A percentile compares a stretch with the other conserved stretches of the same genome.
phyloP scores from a whole-genome alignment of 2,113 vertebrate species.

The Bufo gargarizans region DNA sequence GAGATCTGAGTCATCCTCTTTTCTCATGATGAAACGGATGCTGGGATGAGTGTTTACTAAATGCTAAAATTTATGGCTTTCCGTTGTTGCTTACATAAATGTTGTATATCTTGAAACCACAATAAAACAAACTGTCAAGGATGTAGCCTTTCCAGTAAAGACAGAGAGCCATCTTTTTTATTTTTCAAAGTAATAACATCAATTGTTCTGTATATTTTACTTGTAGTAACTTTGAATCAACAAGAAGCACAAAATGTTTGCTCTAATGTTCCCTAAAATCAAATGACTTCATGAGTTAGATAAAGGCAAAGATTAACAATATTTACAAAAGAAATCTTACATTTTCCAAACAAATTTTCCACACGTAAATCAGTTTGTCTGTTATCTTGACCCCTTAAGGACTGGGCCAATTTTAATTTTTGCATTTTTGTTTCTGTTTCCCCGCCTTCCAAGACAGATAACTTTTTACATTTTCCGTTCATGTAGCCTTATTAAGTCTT shows the following conservation, averaged over 20 bases:
- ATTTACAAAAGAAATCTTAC: neutral
- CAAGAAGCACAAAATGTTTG: neutral
- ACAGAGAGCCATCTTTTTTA: neutral
- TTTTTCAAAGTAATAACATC: neutral
- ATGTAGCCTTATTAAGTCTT: no score
- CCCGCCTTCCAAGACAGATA: no score
- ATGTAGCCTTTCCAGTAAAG: neutral
- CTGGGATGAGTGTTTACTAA: neutral
- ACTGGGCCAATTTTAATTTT: no score
- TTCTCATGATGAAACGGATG: neutral
- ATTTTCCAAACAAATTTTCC: neutral
- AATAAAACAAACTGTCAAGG: constrained; percentile 6
- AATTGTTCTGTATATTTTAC: neutral
- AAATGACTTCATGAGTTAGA: neutral
- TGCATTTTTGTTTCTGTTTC: no score
- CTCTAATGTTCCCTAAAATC: neutral
- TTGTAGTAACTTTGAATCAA: neutral
- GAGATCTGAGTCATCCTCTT: neutral
- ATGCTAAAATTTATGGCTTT: neutral
- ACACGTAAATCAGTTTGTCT: neutral
- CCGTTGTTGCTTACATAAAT: constrained; percentile 18
- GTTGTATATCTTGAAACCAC: constrained; percentile 10
- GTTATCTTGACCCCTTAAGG: neutral
- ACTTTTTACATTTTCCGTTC: no score
- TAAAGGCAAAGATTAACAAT: neutral